Percentiles rank a stretch among this genome's conserved stretches.
phyloP scores from a whole-genome alignment of 2,113 vertebrate species.

The Solea senegalensis region DNA sequence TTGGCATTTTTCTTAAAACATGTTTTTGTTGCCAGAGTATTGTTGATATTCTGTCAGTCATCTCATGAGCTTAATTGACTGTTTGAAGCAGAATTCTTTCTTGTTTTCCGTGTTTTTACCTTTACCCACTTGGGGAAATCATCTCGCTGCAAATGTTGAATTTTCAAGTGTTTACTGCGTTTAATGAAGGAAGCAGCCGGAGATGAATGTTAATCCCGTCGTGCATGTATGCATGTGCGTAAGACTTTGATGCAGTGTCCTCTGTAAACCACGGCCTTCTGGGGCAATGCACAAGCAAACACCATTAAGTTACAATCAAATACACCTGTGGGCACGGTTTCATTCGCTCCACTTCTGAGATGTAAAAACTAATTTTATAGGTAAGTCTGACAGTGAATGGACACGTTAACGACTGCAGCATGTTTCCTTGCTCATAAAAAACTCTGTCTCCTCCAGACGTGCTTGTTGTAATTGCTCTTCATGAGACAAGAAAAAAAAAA shows the following conservation, averaged over 20 bases:
- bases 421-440: constrained; percentile 47
- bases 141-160: background rate
- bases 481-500: constrained; percentile 50
- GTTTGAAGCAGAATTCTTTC: too few relatives aligned
- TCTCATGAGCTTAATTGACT: background rate
- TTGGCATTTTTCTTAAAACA: background rate
- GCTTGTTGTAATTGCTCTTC: constrained; percentile 60
- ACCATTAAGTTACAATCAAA: constrained; percentile 12
- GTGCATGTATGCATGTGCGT: background rate
- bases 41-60: background rate
- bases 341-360: constrained; percentile 9
- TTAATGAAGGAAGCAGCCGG: background rate
- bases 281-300: constrained; percentile 3
- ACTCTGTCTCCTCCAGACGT: constrained; percentile 41
- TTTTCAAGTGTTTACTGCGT: background rate
- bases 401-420: constrained; percentile 47
- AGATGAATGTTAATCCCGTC: background rate
- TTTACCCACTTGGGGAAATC: background rate
- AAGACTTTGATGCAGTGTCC: too few relatives aligned
- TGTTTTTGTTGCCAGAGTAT: too few relatives aligned
- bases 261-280: too few relatives aligned
- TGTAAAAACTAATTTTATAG: constrained; percentile 35
- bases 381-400: constrained; percentile 39
- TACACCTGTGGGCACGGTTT: constrained; percentile 2
- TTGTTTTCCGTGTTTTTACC: background rate